These are phyloP conservation scores for Callitettix versicolor DNA, from an alignment of 1,140 invertebrate species.

Conservation along the genomic window DNA sequence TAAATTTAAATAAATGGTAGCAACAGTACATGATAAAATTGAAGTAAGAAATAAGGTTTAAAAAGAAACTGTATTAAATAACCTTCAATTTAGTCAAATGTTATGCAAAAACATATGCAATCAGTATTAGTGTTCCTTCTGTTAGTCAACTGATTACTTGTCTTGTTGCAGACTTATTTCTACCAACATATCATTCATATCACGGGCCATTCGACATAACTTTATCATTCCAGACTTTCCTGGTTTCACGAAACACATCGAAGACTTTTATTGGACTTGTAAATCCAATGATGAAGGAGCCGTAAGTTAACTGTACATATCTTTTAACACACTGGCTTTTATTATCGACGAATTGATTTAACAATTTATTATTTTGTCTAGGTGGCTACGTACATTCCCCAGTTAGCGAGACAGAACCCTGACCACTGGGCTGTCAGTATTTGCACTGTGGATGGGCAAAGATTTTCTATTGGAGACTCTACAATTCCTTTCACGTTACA, in stretches of 20 bases:
- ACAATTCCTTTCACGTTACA: slow-evolving; percentile 51
- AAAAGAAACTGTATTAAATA: no score
- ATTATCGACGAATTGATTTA: no score
- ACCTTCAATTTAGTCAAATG: no score
- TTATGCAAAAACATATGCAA: no score
- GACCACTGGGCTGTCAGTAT: slow-evolving; percentile 40
- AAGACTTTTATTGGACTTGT: not conserved
- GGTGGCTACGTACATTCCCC: slow-evolving; percentile 48
- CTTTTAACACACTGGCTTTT: no score
- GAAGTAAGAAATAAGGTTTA: no score
- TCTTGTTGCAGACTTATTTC: not conserved
- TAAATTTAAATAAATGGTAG: no score
- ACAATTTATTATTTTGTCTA: no score
- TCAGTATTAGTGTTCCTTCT: no score
- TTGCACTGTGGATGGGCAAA: slow-evolving; percentile 47
- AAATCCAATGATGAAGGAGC: not conserved
- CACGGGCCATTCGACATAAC: not conserved
- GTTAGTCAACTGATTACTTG: no score
- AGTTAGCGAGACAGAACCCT: slow-evolving; percentile 40
- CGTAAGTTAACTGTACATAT: no score
- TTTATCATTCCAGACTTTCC: not conserved
- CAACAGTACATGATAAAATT: no score
- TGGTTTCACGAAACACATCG: not conserved
- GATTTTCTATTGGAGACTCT: slow-evolving; percentile 45
- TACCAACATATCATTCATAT: not conserved